A percentile compares a stretch with the other conserved stretches of the same genome.
Conservation (phyloP, 2,888 invertebrate genomes). For the Orthosia gothica region DNA sequence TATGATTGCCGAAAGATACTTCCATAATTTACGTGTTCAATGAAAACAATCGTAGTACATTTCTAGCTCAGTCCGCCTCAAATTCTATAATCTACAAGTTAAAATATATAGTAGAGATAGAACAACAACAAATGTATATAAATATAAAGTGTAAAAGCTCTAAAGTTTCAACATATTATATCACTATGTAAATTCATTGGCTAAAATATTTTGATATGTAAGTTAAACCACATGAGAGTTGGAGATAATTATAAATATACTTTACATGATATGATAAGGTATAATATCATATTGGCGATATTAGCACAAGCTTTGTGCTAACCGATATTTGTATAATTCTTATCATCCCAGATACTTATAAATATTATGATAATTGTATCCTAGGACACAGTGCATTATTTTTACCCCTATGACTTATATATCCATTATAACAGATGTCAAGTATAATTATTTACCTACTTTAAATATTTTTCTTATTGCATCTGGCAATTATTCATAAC, state of each 20-base stretch:
- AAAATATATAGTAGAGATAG: constrained; percentile 51
- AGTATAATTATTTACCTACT: background rate
- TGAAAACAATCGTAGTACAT: constrained; percentile 23
- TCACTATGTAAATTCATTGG: constrained; percentile 59
- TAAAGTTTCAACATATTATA: constrained; percentile 49
- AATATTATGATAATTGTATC: background rate
- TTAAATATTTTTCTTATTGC: background rate
- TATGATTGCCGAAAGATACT: too few relatives aligned
- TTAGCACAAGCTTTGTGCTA: constrained; percentile 39
- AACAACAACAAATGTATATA: constrained; percentile 66
- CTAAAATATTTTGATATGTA: constrained; percentile 63
- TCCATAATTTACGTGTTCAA: too few relatives aligned
- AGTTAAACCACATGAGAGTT: constrained; percentile 10
- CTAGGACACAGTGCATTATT: background rate
- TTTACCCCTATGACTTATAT: background rate
- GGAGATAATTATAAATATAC: background rate
- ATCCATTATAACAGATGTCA: constrained; percentile 1
- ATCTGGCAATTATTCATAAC: background rate
- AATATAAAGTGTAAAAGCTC: constrained; percentile 62
- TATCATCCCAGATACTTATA: background rate
- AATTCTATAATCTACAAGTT: constrained; percentile 29
- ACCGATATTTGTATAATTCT: constrained; percentile 7
- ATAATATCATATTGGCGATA: constrained; percentile 3
- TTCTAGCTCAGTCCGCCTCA: constrained; percentile 17
- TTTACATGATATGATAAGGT: background rate